A percentile compares a stretch with the other conserved stretches of the same genome.
Evolutionary conservation across 1,140 invertebrate species (phyloP).

Genomic region (Ceratina japonica): DNA sequence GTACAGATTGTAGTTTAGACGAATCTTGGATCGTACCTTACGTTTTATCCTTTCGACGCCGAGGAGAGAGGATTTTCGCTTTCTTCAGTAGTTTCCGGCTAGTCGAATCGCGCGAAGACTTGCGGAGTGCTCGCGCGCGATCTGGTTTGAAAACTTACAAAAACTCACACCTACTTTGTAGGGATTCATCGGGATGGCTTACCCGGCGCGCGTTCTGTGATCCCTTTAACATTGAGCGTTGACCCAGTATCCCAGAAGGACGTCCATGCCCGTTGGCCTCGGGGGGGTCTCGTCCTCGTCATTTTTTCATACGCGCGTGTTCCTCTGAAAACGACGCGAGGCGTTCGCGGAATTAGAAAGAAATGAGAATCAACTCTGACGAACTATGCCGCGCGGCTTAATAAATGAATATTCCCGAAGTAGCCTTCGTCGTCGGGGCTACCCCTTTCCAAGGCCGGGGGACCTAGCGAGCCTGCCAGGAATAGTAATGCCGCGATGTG

Average conservation of each 20-base stretch:
- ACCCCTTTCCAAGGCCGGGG: constrained; percentile 24
- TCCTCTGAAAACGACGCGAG: neutral
- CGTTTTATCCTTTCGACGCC: neutral
- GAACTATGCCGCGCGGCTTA: constrained; percentile 16
- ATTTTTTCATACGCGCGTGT: constrained; percentile 31
- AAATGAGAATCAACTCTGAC: neutral
- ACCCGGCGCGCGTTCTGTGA: constrained; percentile 41
- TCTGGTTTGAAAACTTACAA: constrained; percentile 52
- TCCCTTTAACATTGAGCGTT: constrained; percentile 58
- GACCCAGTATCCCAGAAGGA: constrained; percentile 46
- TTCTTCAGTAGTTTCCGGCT: neutral
- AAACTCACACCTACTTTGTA: constrained; percentile 39
- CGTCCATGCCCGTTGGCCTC: constrained; percentile 13
- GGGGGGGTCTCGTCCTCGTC: constrained; percentile 4
- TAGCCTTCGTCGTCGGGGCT: constrained; percentile 17
- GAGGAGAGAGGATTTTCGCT: neutral
- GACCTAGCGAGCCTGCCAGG: neutral
- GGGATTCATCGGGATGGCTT: constrained; percentile 54
- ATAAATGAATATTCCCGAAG: constrained; percentile 48
- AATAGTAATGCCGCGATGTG: constrained; percentile 13
- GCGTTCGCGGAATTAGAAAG: neutral
- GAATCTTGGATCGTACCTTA: too few species aligned
- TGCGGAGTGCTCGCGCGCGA: constrained; percentile 5
- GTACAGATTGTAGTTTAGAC: too few species aligned
- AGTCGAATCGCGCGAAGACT: neutral